A percentile compares a stretch with the other conserved stretches of the same genome.
These are phyloP conservation scores for Icerya purchasi DNA, from an alignment of 2,888 invertebrate genomes.

Conservation along the genomic window DNA sequence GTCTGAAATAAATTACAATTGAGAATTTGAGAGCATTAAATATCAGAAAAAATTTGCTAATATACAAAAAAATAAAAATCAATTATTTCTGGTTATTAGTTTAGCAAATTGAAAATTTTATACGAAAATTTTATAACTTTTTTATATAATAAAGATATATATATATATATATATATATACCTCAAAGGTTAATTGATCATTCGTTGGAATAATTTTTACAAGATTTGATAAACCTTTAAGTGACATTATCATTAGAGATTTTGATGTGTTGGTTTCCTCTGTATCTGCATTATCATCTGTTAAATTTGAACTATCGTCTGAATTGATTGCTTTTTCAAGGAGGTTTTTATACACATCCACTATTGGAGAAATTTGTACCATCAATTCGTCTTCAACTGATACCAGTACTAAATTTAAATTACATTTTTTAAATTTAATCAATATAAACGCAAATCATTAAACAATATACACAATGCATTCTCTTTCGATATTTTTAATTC, in stretches of 20 bases:
- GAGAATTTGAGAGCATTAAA: too few species aligned
- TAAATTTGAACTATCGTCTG: conserved; percentile 18
- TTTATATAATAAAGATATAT: too few species aligned
- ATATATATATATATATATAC: too few species aligned
- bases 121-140: too few species aligned
- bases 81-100: too few species aligned
- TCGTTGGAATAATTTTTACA: background rate
- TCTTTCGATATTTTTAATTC: background rate
- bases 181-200: background rate
- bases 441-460: too few species aligned
- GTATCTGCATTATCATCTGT: conserved; percentile 23
- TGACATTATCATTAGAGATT: conserved; percentile 20
- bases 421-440: too few species aligned
- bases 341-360: conserved; percentile 13
- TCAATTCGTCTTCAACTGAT: conserved; percentile 13
- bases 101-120: too few species aligned
- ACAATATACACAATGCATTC: background rate
- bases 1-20: too few species aligned
- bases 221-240: background rate
- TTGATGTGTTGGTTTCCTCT: conserved; percentile 20
- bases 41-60: too few species aligned
- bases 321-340: conserved; percentile 7
- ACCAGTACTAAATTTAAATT: conserved; percentile 3
- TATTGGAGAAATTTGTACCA: conserved; percentile 15
- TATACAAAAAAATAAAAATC: too few species aligned